Evolutionary conservation across 2,113 vertebrate genomes (phyloP), one percentile per base, ranked within the genome.

Genomic region (Morone chrysops): DNA sequence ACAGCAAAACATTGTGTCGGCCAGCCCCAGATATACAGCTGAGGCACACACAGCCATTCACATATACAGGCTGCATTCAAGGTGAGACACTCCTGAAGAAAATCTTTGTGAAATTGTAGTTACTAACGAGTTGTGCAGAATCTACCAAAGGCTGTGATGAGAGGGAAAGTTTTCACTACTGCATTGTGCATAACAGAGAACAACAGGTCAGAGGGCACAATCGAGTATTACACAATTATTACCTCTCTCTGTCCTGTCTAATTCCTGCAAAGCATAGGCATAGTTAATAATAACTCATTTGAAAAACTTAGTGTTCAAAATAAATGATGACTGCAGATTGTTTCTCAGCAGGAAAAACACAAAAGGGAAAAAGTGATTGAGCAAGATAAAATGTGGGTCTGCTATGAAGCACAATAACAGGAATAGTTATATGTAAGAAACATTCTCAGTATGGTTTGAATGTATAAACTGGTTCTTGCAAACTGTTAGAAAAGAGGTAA

Each of bases 1-100:
- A 59, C 54, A 72, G 54, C 20, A 9, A 69, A 38, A 43, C 65
- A 65, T 8, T 62, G 69, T 65, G 56, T 57, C 56, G 41, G 9
- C 50, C 50, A 16, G 68, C 50, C n/a, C 31, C 31, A 31, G 31
- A 31, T 53, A 20, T 53, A 53, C 10, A 22, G 18, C 54, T 12
- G 11, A 57, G 8, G 16, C 16, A 22, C 53, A 56, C 53, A 56
- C 53, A 56, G 48, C 48, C 10, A n/a, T 12, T n/a, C 14, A 31
- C 7, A 36, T 17, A 60, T 5, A 38, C 14, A 36, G 9, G 14
- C 59, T 18, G 16, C 25, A 60, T 6, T 59, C 13, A 36, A 60
- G 13, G 31, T 18, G 14, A 38, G 8, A 57, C 11, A 25, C 54
- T 57, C 54, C 22, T 16, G 5, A 59, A 59, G 22, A n/a, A 51